Evolutionary conservation across 92 coral and sea anemone species (phyloP).

Genomic region (Pocillopora meandrina): DNA sequence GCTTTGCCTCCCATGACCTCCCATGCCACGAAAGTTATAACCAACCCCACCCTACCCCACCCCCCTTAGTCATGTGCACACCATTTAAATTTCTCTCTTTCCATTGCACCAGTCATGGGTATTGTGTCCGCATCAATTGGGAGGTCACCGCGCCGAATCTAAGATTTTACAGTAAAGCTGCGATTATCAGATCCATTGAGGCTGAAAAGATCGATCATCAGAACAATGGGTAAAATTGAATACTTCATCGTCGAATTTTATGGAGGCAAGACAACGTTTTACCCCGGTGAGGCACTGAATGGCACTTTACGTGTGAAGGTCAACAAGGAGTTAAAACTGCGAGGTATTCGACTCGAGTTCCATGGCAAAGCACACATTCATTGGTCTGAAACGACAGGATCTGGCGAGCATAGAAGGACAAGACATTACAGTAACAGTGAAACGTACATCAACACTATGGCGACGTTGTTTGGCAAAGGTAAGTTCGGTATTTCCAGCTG

Average conservation of each 20-base stretch:
- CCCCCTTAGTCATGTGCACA: no score
- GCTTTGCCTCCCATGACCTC: no score
- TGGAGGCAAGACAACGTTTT: conserved; percentile 73
- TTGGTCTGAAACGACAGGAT: conserved; percentile 67
- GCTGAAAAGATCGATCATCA: background rate
- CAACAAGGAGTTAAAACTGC: conserved; percentile 80
- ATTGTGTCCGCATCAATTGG: no score
- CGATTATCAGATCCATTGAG: no score
- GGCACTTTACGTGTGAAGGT: conserved; percentile 73
- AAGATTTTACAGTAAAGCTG: no score
- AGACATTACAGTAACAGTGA: conserved; percentile 56
- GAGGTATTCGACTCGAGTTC: conserved; percentile 85
- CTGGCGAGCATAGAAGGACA: conserved; percentile 57
- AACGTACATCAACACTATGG: conserved; percentile 71
- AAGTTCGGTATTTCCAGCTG: no score
- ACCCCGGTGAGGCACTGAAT: conserved; percentile 82
- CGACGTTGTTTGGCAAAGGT: conserved; percentile 95
- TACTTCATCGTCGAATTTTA: conserved; percentile 72
- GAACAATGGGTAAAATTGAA: conserved; percentile 85
- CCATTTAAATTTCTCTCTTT: no score
- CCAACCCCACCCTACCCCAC: no score
- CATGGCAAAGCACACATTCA: conserved; percentile 84
- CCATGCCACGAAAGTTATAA: no score
- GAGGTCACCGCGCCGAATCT: no score
- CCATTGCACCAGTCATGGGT: no score